A percentile compares a stretch with the other conserved stretches of the same genome.
Conservation (phyloP, 2,888 invertebrate genomes). For the Drosophila pullipes region DNA sequence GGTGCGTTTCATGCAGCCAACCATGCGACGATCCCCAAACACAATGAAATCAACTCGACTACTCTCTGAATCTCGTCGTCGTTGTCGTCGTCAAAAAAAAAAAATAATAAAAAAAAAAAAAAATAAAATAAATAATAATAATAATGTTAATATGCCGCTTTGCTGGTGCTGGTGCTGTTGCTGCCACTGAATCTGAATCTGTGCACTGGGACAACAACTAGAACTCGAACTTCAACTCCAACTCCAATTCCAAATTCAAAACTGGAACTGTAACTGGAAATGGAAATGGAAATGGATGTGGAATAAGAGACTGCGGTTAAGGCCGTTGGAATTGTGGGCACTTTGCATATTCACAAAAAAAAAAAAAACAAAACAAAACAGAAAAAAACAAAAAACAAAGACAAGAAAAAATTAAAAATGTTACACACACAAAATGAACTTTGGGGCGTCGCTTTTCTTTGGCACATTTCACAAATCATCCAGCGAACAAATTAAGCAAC, state of each 20-base stretch:
- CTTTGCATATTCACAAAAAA: conserved; percentile 52
- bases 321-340: conserved; percentile 4
- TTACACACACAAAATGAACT: conserved; percentile 25
- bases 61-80: conserved; percentile 26
- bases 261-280: conserved; percentile 10
- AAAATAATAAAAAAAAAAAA: too few species aligned
- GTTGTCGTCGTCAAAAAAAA: background rate
- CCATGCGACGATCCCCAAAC: conserved; percentile 60
- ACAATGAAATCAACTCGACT: conserved; percentile 41
- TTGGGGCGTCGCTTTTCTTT: conserved; percentile 25
- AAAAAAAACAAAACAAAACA: too few species aligned
- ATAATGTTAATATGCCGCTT: conserved; percentile 51
- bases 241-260: conserved; percentile 4
- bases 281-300: background rate
- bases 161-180: conserved; percentile 16
- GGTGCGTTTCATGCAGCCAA: conserved; percentile 70
- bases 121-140: background rate
- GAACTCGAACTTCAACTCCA: conserved; percentile 4
- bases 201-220: conserved; percentile 28
- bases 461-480: conserved; percentile 37
- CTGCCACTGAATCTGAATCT: conserved; percentile 29
- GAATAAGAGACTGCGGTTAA: conserved; percentile 6
- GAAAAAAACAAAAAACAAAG: background rate
- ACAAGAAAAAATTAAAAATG: background rate
- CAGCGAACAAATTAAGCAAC: conserved; percentile 25